Evolutionary conservation across 2,113 vertebrate genomes (phyloP), one percentile per base, ranked within the genome.

Genomic region (Trichomycterus rosablanca): DNA sequence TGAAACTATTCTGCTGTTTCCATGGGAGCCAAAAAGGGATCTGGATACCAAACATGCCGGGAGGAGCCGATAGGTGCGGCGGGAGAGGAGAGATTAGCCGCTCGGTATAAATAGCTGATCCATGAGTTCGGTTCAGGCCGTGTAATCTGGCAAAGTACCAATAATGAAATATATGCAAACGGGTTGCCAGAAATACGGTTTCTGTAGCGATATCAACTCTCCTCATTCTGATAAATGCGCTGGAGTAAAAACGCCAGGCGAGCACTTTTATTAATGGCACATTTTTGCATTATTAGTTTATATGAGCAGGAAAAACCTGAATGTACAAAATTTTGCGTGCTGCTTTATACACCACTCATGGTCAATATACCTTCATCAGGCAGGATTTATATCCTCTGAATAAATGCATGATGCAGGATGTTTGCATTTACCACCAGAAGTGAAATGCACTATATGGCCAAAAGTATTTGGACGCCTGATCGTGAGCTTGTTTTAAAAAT

Each of bases 11-110:
- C 67, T 56, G 58, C 76, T 77, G 76, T 77, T 73, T 73, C 76
- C 73, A 78, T 75, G 76, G n/a, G 73, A 78, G 76, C 59, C 74
- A 51, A 67, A 75, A 70, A 59, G 28, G 50, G 43, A 39, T 63
- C 58, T 68, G 62, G 50, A 55, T 50, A 44, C 59, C 57, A 67
- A 77, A 63, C 51, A 51, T 46, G 53, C 43, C 59, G 2, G 3
- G 43, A 2, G 3, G 43, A 67, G 56, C 72, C 72, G 74, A 74
- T 77, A 43, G 58, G 46, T 58, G 63, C 6, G 12, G 46, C 20
- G 40, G 60, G 24, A 63, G 48, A 40, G 39, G 49, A 43, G 43
- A 54, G 49, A 4, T 51, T 43, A 42, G 59, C 48, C 35, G 63
- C 37, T 42, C 16, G 23, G 43, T 54, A 66, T 55, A 55, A 52